Evolutionary conservation across 2,113 vertebrate genomes (phyloP).

Genomic region (Centropus bengalensis): DNA sequence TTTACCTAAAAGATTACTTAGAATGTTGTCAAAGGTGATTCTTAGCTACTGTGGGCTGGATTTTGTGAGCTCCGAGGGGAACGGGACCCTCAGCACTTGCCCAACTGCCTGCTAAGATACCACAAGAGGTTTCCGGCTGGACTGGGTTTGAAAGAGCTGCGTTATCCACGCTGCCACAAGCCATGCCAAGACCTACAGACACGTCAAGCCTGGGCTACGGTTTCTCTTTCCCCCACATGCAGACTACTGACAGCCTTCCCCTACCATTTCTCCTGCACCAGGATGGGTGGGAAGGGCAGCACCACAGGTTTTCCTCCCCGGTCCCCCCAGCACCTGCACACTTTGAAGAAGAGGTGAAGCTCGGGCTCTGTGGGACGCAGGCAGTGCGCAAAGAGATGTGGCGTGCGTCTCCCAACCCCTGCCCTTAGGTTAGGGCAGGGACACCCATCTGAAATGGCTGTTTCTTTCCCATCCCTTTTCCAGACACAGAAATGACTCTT

Average conservation of each 20-base stretch:
- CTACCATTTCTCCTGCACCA: not conserved
- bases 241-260: not conserved
- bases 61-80: not conserved
- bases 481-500: constrained; percentile 16
- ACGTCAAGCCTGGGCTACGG: too few relatives aligned
- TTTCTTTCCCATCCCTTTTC: not conserved
- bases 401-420: not conserved
- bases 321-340: not conserved
- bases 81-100: accelerated
- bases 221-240: accelerated
- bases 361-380: accelerated
- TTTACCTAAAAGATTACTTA: not conserved
- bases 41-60: not conserved
- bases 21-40: not conserved
- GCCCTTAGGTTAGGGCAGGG: not conserved
- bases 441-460: not conserved
- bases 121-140: not conserved
- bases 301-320: not conserved
- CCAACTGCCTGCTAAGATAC: not conserved
- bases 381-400: not conserved
- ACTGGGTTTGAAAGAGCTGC: not conserved
- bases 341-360: not conserved
- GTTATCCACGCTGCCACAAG: not conserved
- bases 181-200: not conserved
- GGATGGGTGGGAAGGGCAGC: not conserved